Conservation (phyloP, 2,113 vertebrate genomes). For the Hypanus sabinus region DNA sequence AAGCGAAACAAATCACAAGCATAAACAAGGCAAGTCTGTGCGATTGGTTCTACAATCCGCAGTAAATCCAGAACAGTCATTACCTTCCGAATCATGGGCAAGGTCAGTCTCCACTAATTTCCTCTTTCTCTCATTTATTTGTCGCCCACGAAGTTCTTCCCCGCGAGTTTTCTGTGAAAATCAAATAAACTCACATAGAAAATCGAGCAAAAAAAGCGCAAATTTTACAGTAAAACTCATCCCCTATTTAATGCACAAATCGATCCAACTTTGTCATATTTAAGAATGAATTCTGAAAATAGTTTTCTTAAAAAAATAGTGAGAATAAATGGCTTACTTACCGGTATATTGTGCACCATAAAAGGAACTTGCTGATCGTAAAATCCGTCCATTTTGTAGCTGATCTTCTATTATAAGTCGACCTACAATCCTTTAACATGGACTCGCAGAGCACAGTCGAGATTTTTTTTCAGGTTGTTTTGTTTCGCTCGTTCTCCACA, state of each 20-base stretch:
- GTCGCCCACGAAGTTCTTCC: conserved; percentile 67
- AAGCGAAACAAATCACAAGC: neutral
- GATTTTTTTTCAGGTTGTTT: neutral
- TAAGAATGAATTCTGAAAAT: neutral
- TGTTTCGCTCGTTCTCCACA: neutral
- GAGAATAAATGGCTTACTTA: conserved; percentile 41
- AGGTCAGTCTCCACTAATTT: conserved; percentile 87
- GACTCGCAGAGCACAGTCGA: neutral
- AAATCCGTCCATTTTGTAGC: conserved; percentile 84
- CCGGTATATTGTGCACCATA: conserved; percentile 73
- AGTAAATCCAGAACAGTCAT: neutral
- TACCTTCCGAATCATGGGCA: conserved; percentile 94
- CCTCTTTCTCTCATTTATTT: conserved; percentile 75
- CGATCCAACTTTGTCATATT: neutral
- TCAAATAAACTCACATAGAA: neutral
- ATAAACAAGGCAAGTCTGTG: neutral
- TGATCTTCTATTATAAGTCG: conserved; percentile 34
- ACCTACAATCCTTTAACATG: conserved; percentile 24
- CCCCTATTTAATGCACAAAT: neutral
- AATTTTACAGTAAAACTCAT: neutral
- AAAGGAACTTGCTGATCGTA: conserved; percentile 95
- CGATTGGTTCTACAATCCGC: too few relatives aligned
- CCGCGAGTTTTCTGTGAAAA: conserved; percentile 47
- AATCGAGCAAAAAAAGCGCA: neutral
- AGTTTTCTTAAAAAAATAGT: conserved; percentile 45